Conservation (phyloP, 2,797 vertebrate species). For the Gobionotothen gibberifrons region DNA sequence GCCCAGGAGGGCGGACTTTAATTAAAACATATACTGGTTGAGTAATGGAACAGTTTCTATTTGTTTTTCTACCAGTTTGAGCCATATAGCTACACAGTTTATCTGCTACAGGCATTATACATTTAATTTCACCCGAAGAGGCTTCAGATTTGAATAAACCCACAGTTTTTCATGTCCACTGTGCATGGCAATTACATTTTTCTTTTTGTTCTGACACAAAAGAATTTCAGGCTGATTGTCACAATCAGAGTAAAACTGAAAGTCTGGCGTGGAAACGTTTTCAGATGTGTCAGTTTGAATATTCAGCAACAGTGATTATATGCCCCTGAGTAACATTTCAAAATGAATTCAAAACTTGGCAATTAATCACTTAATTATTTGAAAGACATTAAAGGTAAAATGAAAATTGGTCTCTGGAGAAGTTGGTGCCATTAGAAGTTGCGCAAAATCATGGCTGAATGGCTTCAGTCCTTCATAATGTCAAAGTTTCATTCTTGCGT, state of each 20-base stretch:
- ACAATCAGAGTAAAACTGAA: slow-evolving; percentile 16
- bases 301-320: slow-evolving; percentile 39
- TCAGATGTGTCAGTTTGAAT: slow-evolving; percentile 23
- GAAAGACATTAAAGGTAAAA: slow-evolving; percentile 42
- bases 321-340: slow-evolving; percentile 16
- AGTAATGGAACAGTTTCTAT: slow-evolving; percentile 3
- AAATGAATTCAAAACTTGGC: slow-evolving; percentile 27
- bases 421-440: slow-evolving; percentile 48
- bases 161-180: slow-evolving; percentile 2
- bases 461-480: slow-evolving; percentile 45
- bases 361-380: slow-evolving; percentile 41
- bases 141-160: slow-evolving; percentile 33
- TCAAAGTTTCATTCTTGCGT: slow-evolving; percentile 44
- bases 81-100: background rate
- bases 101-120: slow-evolving; percentile 10
- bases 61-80: slow-evolving; percentile 11
- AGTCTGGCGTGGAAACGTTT: slow-evolving; percentile 1
- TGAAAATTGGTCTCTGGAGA: slow-evolving; percentile 39
- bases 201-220: background rate
- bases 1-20: background rate
- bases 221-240: background rate
- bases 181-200: slow-evolving; percentile 23
- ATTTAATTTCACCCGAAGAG: slow-evolving; percentile 29
- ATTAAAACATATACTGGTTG: slow-evolving; percentile 25
- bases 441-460: slow-evolving; percentile 52